A percentile compares a stretch with the other conserved stretches of the same genome.
Conservation (phyloP, 2,797 vertebrate species). For the Neoniphon sammara region DNA sequence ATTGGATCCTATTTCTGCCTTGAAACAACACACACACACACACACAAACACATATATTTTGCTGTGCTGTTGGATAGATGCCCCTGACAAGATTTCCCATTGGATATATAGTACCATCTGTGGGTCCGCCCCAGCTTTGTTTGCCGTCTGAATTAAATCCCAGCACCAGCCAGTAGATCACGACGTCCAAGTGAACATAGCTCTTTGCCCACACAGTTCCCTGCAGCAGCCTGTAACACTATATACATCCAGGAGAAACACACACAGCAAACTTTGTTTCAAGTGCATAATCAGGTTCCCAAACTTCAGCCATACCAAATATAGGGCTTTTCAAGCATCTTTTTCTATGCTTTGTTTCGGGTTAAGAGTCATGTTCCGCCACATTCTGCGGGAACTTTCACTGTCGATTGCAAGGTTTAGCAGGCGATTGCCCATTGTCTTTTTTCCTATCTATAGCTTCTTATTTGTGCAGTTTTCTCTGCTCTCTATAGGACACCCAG, state of each 20-base stretch:
- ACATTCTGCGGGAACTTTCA: too few relatives aligned
- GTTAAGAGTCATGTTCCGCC: too few relatives aligned
- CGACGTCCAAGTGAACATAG: conserved; percentile 44
- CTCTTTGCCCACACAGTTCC: conserved; percentile 29
- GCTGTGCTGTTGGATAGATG: conserved; percentile 51
- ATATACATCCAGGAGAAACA: conserved; percentile 26
- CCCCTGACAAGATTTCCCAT: conserved; percentile 69
- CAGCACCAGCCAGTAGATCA: conserved; percentile 57
- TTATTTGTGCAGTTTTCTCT: too few relatives aligned
- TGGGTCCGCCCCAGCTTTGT: conserved; percentile 61
- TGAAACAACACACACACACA: conserved; percentile 16
- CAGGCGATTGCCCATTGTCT: neutral
- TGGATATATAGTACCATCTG: conserved; percentile 70
- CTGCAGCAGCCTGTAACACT: conserved; percentile 28
- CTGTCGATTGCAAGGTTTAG: neutral
- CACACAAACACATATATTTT: conserved; percentile 9
- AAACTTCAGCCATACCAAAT: neutral
- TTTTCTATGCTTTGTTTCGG: neutral
- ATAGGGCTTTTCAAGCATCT: neutral
- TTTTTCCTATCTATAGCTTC: too few relatives aligned
- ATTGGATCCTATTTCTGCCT: conserved; percentile 29
- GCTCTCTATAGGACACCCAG: too few relatives aligned
- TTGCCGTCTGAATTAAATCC: conserved; percentile 66
- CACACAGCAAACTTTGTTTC: neutral
- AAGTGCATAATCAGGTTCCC: neutral